Base-by-base conservation (phyloP, 2,888 invertebrate genomes). In the Chirona hameri region DNA sequence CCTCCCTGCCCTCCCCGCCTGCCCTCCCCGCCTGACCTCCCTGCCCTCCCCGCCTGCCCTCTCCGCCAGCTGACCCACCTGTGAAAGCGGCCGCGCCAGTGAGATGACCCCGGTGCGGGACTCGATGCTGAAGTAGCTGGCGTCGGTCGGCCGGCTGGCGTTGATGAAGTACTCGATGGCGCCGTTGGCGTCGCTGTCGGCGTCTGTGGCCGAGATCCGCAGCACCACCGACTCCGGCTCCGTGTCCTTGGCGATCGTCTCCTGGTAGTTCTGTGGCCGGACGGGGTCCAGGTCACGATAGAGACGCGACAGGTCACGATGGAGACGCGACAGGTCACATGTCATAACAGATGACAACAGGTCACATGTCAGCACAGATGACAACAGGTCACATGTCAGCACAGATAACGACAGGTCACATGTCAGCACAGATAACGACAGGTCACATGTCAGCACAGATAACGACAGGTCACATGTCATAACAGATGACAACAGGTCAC, bases 101-200 rank as follows among this genome's bases (percentile, higher is more conserved):
- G 91, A 92, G 87, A 97, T 94, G 83, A 96, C 93, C 55, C 97
- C 97, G 81, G 94, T 94, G 85, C 92, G 92, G 83, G 91, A 90
- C 87, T 95, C 94, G 85, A 97, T 94, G 85, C 91, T 90, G 88
- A 97, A 97, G 88, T 94, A 95, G 21, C 91, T 91, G 85, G 88
- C 87, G 86, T 91, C 89, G 82, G 84, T 87, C 9, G 85, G 76
- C 7, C 81, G 65, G 83, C 87, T 87, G 72, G 87, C 85, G 48
- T 88, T 87, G 72, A 91, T 86, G 52, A 87, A 88, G 88, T 96
- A 97, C 84, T 91, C 91, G 24, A 97, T 92, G 86, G 93, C 92
- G 84, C 96, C 95, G 89, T 98, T 98, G 87, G 93, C 93, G n/a
- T 96, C 95, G 87, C 96, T 94, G 87, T 98, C 97, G 85, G 95